Base-by-base conservation (phyloP, 2,113 vertebrate genomes). In the Probosciger aterrimus region DNA sequence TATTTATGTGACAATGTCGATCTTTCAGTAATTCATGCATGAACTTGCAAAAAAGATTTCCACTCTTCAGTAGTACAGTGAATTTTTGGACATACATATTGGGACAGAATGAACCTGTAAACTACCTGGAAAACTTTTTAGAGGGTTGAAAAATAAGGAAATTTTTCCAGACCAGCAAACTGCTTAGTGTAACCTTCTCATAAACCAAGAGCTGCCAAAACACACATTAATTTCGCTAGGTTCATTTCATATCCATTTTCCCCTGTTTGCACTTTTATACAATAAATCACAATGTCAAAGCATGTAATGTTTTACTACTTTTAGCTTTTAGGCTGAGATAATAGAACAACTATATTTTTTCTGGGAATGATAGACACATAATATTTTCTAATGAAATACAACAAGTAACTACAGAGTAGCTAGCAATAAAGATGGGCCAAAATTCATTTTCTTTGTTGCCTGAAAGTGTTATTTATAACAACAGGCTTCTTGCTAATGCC, bases 1-100 rank as follows among this genome's bases (percentile, higher is more conserved):
- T 91, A 60, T 84, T 94, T 80, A 84, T 84, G 46, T 46, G 76
- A 47, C 46, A 93, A 86, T 20, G 50, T 74, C 1, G 1, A 83
- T 95, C 53, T 90, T 95, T 84, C 82, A 85, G 35, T 84, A 67
- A 95, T 60, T 96, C 77, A 67, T 94, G 81, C 68, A 93, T 92
- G 62, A 95, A 90, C 79, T 93, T 74, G 81, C 28, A 95, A 82
- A 82, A 6, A 23, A 28, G 90, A 62, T 83, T 88, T 78, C 52
- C n/a, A 73, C 44, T 84, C 88, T 73, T 49, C 65, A 78, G 30
- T 37, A 68, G 43, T 76, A 78, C 24, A 79, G 60, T 82, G 60
- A 84, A 69, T n/a, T 76, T 93, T 96, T 82, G 88, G 69, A 90
- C 43, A 22, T 49, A 49, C 33, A 33, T 78, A 84, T 52, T 91